Conservation (phyloP, 2,797 vertebrate genomes). For the Thalassophryne amazonica region DNA sequence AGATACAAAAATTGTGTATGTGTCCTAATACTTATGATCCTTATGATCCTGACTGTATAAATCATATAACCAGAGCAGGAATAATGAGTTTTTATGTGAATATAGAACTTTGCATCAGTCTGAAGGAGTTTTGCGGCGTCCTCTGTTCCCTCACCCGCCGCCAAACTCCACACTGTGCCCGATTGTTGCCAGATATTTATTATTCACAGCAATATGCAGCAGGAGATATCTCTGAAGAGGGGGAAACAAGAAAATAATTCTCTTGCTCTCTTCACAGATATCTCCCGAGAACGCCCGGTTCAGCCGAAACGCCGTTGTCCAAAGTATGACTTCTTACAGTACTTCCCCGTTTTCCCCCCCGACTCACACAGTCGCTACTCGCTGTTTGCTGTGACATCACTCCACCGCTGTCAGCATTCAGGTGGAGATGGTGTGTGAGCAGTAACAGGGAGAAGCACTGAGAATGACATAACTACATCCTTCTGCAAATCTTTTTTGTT, state of each 20-base stretch:
- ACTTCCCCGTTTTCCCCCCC: slow-evolving; percentile 62
- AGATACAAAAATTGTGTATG: too few species aligned
- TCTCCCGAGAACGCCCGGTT: slow-evolving; percentile 86
- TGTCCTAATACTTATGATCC: too few species aligned
- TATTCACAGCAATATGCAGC: slow-evolving; percentile 72
- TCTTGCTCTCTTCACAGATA: slow-evolving; percentile 87
- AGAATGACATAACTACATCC: slow-evolving; percentile 55
- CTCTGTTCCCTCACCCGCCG: too few species aligned
- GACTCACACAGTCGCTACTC: slow-evolving; percentile 39
- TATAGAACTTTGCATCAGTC: too few species aligned
- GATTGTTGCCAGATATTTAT: too few species aligned
- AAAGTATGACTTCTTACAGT: slow-evolving; percentile 85
- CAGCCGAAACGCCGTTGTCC: slow-evolving; percentile 80
- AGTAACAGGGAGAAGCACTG: slow-evolving; percentile 32
- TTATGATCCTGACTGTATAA: too few species aligned
- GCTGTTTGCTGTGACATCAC: slow-evolving; percentile 41
- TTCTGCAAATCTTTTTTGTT: too few species aligned
- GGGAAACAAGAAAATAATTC: slow-evolving; percentile 80
- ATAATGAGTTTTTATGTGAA: too few species aligned
- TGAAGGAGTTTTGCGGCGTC: too few species aligned
- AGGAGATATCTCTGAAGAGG: slow-evolving; percentile 88
- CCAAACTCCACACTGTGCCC: too few species aligned
- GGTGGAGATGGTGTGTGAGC: slow-evolving; percentile 61
- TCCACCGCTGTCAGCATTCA: slow-evolving; percentile 57
- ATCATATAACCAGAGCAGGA: too few species aligned